Percentiles rank a stretch among this genome's conserved stretches.
Conservation (phyloP, 2,888 invertebrate genomes). For the Drosophila bunnanda region DNA sequence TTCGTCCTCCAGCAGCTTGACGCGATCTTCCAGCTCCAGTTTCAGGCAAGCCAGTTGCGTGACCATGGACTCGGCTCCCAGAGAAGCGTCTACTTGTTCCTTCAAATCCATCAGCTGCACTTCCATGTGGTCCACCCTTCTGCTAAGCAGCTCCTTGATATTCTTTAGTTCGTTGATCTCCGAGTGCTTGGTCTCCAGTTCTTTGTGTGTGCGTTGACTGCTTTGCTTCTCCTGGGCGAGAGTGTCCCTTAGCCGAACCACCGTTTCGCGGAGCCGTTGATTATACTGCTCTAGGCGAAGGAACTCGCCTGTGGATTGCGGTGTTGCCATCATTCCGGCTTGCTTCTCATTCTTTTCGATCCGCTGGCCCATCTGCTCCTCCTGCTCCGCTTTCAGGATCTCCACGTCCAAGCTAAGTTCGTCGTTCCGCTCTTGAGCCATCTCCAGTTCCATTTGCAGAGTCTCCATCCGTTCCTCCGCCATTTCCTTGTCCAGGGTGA, state of each 20-base stretch:
- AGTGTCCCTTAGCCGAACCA: constrained; percentile 96
- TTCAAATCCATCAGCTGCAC: constrained; percentile 95
- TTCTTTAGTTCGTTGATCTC: constrained; percentile 93
- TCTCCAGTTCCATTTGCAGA: constrained; percentile 93
- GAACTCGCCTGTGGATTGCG: constrained; percentile 83
- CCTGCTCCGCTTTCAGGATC: constrained; percentile 91
- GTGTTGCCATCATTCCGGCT: constrained; percentile 80
- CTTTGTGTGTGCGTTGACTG: constrained; percentile 94
- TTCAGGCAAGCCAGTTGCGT: constrained; percentile 97
- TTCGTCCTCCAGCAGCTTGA: constrained; percentile 94
- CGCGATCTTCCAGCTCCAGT: constrained; percentile 96
- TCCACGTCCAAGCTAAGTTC: constrained; percentile 95
- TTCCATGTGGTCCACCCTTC: constrained; percentile 91
- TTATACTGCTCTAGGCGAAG: constrained; percentile 98
- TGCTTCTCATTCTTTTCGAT: constrained; percentile 66
- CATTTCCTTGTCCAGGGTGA: constrained; percentile 99
- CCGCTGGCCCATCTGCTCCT: constrained; percentile 82
- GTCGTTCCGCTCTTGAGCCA: constrained; percentile 94
- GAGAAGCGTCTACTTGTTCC: constrained; percentile 97
- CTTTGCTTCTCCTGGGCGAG: constrained; percentile 97
- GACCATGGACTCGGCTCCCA: constrained; percentile 99
- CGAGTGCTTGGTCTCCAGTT: constrained; percentile 93
- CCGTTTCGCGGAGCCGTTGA: constrained; percentile 94
- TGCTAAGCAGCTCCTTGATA: constrained; percentile 93
- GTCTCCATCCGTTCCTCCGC: constrained; percentile 97